Base-by-base conservation (phyloP, 2,113 vertebrate species). In the Sigmodon hispidus region DNA sequence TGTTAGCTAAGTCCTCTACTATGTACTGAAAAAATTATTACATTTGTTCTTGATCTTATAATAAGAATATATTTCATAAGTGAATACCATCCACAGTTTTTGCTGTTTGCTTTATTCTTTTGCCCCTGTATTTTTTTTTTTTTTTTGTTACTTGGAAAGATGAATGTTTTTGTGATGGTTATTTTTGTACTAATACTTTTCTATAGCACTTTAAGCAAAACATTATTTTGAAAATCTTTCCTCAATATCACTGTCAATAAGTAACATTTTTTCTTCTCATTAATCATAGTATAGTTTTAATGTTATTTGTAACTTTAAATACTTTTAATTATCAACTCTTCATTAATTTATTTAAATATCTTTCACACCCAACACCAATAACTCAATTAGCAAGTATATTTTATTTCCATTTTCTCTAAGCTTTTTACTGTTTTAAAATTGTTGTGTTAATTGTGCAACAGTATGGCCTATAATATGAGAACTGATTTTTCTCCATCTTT, bases 251-350 rank as follows among this genome's bases (percentile, higher is more conserved):
- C 34, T 45, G 5, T 69, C 34, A 75, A 10, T 19, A 48, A 92
- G 24, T 81, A 92, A 40, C 4, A 75, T 67, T 15, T 15, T 94
- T 85, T 90, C 43, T 17, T 86, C 29, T 70, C 9, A 67, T 92
- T 65, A 59, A 19, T 61, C 22, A 34, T 61, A 92, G 5, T 73
- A 79, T 79, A 93, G 63, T 83, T n/a, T 85, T 85, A 84, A 2
- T 61, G 11, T 79, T 94, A 7, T 48, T 52, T 95, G 34, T 57
- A 59, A 50, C 85, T 2, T 29, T 77, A 85, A 94, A 50, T 80
- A 45, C 69, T 72, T 21, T 63, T 84, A 93, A 89, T 24, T 43
- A 85, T 90, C 65, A 96, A 50, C 13, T 85, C 50, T 90, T 90
- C 15, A 61, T 67, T 73, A 81, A 40, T 81, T 26, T 87, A 9